Evolutionary conservation across 2,797 vertebrate species (phyloP).

Genomic region (Dallia pectoralis): DNA sequence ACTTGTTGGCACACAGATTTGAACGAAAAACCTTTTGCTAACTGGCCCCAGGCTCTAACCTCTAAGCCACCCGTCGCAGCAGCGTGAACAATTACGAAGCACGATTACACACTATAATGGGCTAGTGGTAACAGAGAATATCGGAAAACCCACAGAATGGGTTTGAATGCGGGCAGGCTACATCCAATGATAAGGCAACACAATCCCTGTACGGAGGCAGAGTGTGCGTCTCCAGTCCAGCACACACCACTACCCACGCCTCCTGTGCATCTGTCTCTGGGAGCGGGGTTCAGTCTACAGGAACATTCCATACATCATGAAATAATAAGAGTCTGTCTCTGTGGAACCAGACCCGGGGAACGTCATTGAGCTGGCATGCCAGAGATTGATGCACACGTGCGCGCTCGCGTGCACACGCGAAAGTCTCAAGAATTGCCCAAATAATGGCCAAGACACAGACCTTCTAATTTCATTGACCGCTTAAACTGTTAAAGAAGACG

Average conservation of each 20-base stretch:
- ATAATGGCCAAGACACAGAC: neutral
- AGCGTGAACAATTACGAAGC: no score
- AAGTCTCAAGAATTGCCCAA: neutral
- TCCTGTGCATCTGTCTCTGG: conserved; percentile 9
- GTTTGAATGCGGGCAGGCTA: neutral
- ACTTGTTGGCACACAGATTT: no score
- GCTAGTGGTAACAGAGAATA: neutral
- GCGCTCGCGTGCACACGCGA: neutral
- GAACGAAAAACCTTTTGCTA: no score
- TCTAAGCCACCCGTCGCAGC: no score
- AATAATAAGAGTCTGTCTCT: conserved; percentile 19
- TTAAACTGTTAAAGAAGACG: neutral
- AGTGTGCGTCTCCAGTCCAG: neutral
- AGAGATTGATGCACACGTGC: neutral
- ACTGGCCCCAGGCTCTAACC: no score
- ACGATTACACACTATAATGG: neutral
- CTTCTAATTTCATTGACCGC: neutral
- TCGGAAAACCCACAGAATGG: neutral
- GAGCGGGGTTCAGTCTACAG: neutral
- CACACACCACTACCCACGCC: conserved; percentile 15
- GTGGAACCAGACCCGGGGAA: conserved; percentile 5
- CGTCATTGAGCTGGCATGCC: conserved; percentile 11
- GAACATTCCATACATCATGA: conserved; percentile 17
- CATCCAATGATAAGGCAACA: neutral
- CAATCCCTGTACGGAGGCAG: neutral